Evolutionary conservation across 1,140 invertebrate species (phyloP).

Genomic region (Drosophila chauvacae): DNA sequence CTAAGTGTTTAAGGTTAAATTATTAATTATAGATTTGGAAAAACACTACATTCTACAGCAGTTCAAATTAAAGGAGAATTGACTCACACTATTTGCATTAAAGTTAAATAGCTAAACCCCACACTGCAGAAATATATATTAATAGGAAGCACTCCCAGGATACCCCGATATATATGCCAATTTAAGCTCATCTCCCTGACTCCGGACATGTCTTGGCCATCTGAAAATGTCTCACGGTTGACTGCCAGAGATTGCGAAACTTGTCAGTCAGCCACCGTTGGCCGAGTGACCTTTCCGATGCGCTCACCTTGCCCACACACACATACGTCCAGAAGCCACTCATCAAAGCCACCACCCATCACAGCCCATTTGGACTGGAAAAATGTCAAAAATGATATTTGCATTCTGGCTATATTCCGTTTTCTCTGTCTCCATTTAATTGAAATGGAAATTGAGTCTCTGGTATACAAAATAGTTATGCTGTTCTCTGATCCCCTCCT

Average conservation of each 20-base stretch:
- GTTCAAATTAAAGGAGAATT: too few relatives aligned
- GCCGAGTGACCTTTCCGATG: constrained; percentile 17
- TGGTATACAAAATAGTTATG: not conserved
- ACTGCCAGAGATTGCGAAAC: constrained; percentile 36
- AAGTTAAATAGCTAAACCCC: too few relatives aligned
- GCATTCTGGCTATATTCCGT: constrained; percentile 42
- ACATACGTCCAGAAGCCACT: not conserved
- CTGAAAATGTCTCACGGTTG: constrained; percentile 15
- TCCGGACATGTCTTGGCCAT: constrained; percentile 24
- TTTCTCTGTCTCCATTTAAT: constrained; percentile 48
- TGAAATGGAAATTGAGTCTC: constrained; percentile 54
- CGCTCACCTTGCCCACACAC: constrained; percentile 17
- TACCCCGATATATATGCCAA: not conserved
- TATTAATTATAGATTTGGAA: not conserved
- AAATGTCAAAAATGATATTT: constrained; percentile 72
- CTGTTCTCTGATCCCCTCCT: too few relatives aligned
- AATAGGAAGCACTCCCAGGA: not conserved
- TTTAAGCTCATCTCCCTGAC: constrained; percentile 1
- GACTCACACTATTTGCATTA: not conserved
- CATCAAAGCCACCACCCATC: not conserved
- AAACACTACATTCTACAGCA: too few relatives aligned
- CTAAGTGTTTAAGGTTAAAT: not conserved
- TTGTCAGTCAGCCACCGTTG: constrained; percentile 21
- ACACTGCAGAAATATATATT: not conserved
- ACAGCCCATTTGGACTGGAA: constrained; percentile 34